Evolutionary conservation across 2,113 vertebrate species (phyloP), one percentile per base, ranked within the genome.

Genomic region (Lepus europaeus): DNA sequence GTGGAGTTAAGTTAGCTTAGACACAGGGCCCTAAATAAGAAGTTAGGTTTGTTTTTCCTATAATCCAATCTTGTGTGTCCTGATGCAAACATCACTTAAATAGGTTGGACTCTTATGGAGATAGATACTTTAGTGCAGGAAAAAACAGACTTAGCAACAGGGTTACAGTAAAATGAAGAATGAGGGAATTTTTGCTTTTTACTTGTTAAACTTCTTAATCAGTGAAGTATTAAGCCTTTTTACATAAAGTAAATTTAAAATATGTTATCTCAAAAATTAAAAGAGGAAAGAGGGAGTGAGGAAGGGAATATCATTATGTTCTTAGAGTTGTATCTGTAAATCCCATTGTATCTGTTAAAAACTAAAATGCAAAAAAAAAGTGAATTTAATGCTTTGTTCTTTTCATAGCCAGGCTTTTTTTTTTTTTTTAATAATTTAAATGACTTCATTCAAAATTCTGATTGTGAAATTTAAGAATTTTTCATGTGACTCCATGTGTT

Each of bases 331-430:
- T 45, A 45, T 45, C 45, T 45, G 45, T 7, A 45, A 45, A 45
- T 45, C 45, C 45, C 45, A 45, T 7, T 45, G 45, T 45, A 45
- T 45, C 45, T 45, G 45, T 45, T 45, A 45, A 45, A 45, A 45
- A 45, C 45, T 45, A 45, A 45, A 45, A 45, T 45, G 45, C 45
- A 45, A 45, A 45, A 45, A 45, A 45, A 45, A 45, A 45, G 36
- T 93, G 45, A 81, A 69, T 83, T 79, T 69, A 36, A 39, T 80
- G 59, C 25, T 90, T 95, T 90, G 74, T 81, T 78, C 69, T 76
- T 73, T 96, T 4, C 49, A 61, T 33, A 86, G 36, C 6, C 33
- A 74, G 14, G 2, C 29, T 72, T 68, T 27, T 87, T 33, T 68
- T 27, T 87, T 33, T 86, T 89, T 91, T 80, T 64, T 77, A 68